These are phyloP conservation scores for Vulpes lagopus DNA, from an alignment of 2,113 vertebrate genomes.

Conservation along the genomic window DNA sequence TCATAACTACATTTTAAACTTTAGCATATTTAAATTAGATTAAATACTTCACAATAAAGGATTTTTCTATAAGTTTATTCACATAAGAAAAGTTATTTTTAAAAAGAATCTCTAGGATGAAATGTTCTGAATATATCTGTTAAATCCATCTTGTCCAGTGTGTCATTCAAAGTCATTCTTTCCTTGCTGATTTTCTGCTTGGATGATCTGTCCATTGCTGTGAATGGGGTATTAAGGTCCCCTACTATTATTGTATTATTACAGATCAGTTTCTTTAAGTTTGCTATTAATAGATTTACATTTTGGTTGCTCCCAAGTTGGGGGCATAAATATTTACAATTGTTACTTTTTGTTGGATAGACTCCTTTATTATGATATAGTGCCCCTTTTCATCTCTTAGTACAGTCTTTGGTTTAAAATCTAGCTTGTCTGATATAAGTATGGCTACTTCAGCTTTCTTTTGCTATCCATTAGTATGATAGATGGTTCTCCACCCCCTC, in stretches of 20 bases:
- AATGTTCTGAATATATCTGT: neutral
- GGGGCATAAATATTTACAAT: neutral
- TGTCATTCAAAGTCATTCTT: no score
- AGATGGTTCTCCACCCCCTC: no score
- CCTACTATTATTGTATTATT: neutral
- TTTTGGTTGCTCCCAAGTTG: no score
- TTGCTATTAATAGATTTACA: neutral
- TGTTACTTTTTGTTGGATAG: neutral
- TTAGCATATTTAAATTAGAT: neutral
- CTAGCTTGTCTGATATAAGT: neutral
- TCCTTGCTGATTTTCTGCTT: no score
- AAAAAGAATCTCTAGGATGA: neutral
- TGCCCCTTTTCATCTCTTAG: no score
- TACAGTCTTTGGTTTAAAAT: no score
- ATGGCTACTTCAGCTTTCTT: neutral
- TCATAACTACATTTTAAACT: neutral
- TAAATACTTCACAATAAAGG: neutral
- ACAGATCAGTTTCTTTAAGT: neutral
- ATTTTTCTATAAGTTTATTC: neutral
- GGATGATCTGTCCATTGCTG: no score
- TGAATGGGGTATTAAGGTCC: neutral
- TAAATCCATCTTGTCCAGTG: neutral
- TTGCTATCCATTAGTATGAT: neutral
- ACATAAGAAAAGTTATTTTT: neutral
- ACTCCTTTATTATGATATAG: no score